Conservation (phyloP, 2,113 vertebrate species). For the Bufo bufo region DNA sequence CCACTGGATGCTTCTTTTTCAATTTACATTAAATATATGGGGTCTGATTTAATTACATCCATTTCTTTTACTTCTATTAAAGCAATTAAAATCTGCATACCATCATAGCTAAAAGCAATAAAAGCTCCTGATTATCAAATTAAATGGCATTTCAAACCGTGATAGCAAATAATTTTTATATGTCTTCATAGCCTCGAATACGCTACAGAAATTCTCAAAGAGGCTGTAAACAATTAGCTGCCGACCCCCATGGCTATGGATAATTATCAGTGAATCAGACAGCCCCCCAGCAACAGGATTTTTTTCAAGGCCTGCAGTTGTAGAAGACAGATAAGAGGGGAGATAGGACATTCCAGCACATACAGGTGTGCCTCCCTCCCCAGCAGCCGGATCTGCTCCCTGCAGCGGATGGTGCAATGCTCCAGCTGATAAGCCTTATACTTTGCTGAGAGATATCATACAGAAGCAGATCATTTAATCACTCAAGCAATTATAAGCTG, state of each 20-base stretch:
- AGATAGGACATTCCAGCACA: slow-evolving; percentile 5
- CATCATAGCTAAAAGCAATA: not conserved
- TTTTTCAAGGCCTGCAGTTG: slow-evolving; percentile 20
- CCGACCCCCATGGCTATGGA: not conserved
- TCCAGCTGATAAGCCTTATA: not conserved
- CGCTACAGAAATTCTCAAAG: not conserved
- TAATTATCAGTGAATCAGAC: slow-evolving; percentile 10
- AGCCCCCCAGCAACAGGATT: slow-evolving; percentile 5
- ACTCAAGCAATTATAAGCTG: not conserved
- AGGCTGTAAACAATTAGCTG: not conserved
- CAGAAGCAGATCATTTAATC: not conserved
- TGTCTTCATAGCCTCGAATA: not conserved
- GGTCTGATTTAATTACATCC: not conserved
- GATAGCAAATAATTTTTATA: not conserved
- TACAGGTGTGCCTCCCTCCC: slow-evolving; percentile 8
- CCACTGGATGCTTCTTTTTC: not conserved
- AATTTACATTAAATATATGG: not conserved
- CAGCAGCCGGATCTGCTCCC: not conserved
- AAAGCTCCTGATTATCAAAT: not conserved
- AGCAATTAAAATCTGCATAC: not conserved
- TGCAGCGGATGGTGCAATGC: not conserved
- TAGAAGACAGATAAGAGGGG: slow-evolving; percentile 3
- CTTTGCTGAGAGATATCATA: not conserved
- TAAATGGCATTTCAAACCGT: not conserved
- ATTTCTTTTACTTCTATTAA: not conserved